Evolutionary conservation across 2,797 vertebrate species (phyloP).

Genomic region (Sebastolobus altivelis): DNA sequence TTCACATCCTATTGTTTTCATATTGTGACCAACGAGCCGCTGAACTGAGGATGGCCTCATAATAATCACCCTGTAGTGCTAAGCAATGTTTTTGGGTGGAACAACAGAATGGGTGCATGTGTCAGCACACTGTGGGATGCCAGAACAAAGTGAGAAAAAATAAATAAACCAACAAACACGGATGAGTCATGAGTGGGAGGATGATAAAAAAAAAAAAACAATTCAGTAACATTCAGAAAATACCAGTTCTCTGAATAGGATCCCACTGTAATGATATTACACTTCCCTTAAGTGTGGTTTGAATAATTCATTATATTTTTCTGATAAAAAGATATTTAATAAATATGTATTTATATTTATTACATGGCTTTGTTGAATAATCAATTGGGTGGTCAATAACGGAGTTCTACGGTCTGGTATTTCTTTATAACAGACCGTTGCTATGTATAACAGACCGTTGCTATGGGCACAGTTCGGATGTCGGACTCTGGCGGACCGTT

Average conservation of each 20-base stretch:
- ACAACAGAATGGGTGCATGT: constrained; percentile 52
- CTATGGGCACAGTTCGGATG: too few species aligned
- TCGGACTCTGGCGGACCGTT: too few species aligned
- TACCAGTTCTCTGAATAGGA: constrained; percentile 1
- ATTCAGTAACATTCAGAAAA: constrained; percentile 33
- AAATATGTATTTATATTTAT: neutral
- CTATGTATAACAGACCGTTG: too few species aligned
- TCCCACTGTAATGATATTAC: neutral
- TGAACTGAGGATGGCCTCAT: constrained; percentile 19
- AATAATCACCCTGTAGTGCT: constrained; percentile 36
- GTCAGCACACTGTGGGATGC: constrained; percentile 48
- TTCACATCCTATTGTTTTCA: constrained; percentile 14
- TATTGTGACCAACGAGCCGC: neutral
- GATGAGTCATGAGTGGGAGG: constrained; percentile 59
- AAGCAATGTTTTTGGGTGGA: constrained; percentile 41
- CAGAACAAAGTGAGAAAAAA: constrained; percentile 55
- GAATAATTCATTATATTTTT: constrained; percentile 1
- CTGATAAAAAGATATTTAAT: neutral
- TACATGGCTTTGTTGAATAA: too few species aligned
- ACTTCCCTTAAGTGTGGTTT: constrained; percentile 1
- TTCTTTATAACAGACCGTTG: too few species aligned
- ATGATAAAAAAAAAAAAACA: constrained; percentile 3
- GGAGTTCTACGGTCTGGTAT: too few species aligned
- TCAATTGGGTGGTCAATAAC: too few species aligned
- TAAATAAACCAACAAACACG: constrained; percentile 51